Evolutionary conservation across 1,140 invertebrate species (phyloP), one percentile per base, ranked within the genome.

Genomic region (Bathynomus jamesi): DNA sequence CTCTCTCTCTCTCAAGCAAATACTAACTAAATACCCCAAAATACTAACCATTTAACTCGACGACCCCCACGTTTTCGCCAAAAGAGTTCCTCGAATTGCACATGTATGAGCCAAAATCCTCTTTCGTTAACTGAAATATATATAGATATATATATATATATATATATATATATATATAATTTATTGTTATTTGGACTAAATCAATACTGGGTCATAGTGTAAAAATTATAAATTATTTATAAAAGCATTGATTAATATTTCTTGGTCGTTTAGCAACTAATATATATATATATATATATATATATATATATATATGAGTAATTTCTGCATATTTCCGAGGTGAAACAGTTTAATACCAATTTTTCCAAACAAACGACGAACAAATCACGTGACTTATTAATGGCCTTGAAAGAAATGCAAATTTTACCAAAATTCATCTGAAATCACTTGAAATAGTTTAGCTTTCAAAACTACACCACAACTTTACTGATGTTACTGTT

Each of bases 21-120:
- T 53, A n/a, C 11, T 13, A 53, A 53, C 11, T 13, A 53, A 53
- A n/a, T n/a, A 53, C 11, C 11, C 11, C n/a, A 53, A 13, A 53
- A 13, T 13, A 13, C 65, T 29, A 3, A 67, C 65, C 65, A 46
- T 67, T 31, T 27, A 67, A 46, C 65, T 67, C 31, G 28, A 67
- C 30, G 17, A 46, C 60, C 31, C 60, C 65, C 1, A 46, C 65
- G 3, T 31, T 67, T 46, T 67, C 65, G 1, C 65, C 65, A 46
- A 67, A 67, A 25, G 65, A 67, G 31, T 67, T 67, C 1, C 65
- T 25, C 3, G 65, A 69, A 30, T 53, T 61, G 40, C 67, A 69
- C n/a, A 60, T 69, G 46, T 69, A 61, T 29, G 32, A 60, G 17
- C 60, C 60, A 24, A 65, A 69, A 28, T 69, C 65, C 1, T 30